Evolutionary conservation across 2,888 invertebrate genomes (phyloP), one percentile per base, ranked within the genome.

Genomic region (Clitarchus hookeri): DNA sequence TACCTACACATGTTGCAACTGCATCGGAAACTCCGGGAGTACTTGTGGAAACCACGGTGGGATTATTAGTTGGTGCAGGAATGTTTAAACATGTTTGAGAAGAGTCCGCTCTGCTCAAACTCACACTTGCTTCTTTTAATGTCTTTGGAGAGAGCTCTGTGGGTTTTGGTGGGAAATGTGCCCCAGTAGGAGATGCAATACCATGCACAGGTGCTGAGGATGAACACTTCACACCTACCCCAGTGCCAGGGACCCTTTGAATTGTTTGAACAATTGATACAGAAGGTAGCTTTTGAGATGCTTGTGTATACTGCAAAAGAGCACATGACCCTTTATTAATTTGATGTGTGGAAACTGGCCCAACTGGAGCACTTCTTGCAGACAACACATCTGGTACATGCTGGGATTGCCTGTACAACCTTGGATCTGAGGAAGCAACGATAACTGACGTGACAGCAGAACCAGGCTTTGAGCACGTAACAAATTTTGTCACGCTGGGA

Each of bases 121-220:
- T 78, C 23, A 86, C 23, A 80, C 44, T 85, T n/a, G 26, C 80
- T 48, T 87, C 87, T 84, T 86, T 87, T 44, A n/a, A 78, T 25
- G 48, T 86, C 86, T 87, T 87, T 87, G 85, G 87, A 78, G 85
- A 83, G 48, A 83, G 86, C 44, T 88, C 87, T 23, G 84, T 54
- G 44, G 85, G n/a, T 77, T 87, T 86, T 19, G 85, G 78, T 48
- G 85, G 44, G 26, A 84, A 83, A 65, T 65, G 65, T 65, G n/a
- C 23, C n/a, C 65, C 65, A 65, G 87, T 44, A 26, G 80, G 86
- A 3, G 84, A 86, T 13, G 87, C 16, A 6, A 88, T 82, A 82
- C 82, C 44, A 13, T 82, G 82, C 44, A 44, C 44, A 23, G 82
- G 27, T n/a, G 84, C 27, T 53, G 84, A 19, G 25, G 53, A 84